Base-by-base conservation (phyloP, 1,140 invertebrate species). In the Amyelois transitella region DNA sequence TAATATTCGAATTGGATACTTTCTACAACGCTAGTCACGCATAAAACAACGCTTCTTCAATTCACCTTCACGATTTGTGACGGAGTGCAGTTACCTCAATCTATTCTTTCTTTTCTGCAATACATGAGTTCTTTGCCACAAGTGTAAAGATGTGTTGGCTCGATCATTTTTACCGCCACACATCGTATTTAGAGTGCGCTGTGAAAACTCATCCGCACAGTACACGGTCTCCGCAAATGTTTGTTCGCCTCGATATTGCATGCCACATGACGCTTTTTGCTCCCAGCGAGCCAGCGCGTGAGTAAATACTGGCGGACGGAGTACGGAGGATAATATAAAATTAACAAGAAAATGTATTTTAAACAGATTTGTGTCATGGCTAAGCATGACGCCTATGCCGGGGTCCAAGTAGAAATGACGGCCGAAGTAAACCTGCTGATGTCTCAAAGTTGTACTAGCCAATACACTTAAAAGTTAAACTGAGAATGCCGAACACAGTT, bases 131-230 rank as follows among this genome's bases (percentile, higher is more conserved):
- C 12, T 6, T 6, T 19, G 43, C 1, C 12, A 45, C 18, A 43
- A 43, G n/a, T 45, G 10, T 45, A 45, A 45, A 21, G 19, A 10
- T 20, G 43, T 18, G n/a, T 45, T 19, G 18, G 18, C 43, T 8
- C 45, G 45, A 48, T 48, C 18, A 48, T 48, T 48, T 48, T 21
- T 20, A 10, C 45, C 20, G 10, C 18, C 20, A 48, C 18, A 48
- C 45, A 48, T 48, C 20, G 45, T 48, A 48, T 48, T 48, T 48
- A 48, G 45, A 48, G 45, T 19, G 2, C 45, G 18, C 45, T 63
- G 60, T 63, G 60, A 58, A 63, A 63, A 63, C 60, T 63, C 54
- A 60, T 60, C 59, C 59, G 62, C 59, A 60, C 62, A 55, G 48
- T 53, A 53, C 47, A 55, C 55, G 55, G 60, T 51, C 53, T 62